Base-by-base conservation (phyloP, 2,888 invertebrate genomes). In the Papilio protenor region DNA sequence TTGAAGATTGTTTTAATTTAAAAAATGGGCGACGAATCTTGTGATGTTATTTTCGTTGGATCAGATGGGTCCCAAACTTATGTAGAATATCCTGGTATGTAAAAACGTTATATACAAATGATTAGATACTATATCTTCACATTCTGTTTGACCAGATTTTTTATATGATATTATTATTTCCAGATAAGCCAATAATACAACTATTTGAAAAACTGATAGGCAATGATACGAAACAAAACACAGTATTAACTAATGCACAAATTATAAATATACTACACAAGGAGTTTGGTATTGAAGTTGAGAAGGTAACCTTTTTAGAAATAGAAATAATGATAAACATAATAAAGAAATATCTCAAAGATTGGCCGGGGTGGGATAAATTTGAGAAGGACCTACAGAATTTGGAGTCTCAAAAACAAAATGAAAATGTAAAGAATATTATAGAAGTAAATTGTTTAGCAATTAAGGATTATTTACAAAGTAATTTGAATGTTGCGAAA, bases 301-400 rank as follows among this genome's bases (percentile, higher is more conserved):
- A 81, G 0, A 79, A 83, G 0, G 79, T 88, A 0, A 91, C 91
- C 2, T 87, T 86, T 0, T 73, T 94, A 0, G 90, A 91, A 83
- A 82, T 89, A 0, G 91, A 93, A 1, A 89, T 93, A 23, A 92
- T 91, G 69, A 80, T 94, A 11, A 90, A 88, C 21, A 84, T 92
- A 0, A 85, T 92, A 16, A 94, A 94, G 76, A 91, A 89, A 75
- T 93, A 86, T 77, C 79, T 94, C 0, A 93, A 92, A 83, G 89
- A 90, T 71, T 94, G 94, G 94, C 92, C 94, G 0, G 86, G 89
- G 18, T 94, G 94, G 94, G 90, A 93, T 23, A 87, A 87, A 0
- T 87, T 94, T 21, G 92, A 93, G 61, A 80, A 81, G 2, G 80
- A 85, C 0, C 83, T 92, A 0, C 87, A 83, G 49, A 82, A 80